Base-by-base conservation (phyloP, 2,797 vertebrate species). In the Myiotriccus ornatus region DNA sequence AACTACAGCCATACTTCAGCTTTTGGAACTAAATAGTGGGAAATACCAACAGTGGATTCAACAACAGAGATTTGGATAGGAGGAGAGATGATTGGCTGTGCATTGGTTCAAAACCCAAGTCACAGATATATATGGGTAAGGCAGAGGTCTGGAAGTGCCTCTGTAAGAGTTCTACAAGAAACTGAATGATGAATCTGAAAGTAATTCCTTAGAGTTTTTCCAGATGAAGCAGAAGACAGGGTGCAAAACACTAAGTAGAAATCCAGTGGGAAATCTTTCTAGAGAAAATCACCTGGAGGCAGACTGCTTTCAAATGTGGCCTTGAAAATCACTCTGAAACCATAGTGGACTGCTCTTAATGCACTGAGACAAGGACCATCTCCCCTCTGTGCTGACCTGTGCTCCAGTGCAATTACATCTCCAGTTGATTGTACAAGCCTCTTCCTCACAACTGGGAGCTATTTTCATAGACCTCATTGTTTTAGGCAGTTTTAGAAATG, bases 401-500 rank as follows among this genome's bases (percentile, higher is more conserved):
- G 74, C 47, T 93, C 70, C 63, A 55, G 10, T 21, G 63, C 88
- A 94, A 91, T 95, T 96, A 84, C 59, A 37, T 87, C 80, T 94
- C 63, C 90, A 93, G 59, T 34, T 79, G 80, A 91, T 78, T 88
- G 69, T 84, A 90, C 69, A 90, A 63, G 34, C 59, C 25, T 90
- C 62, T 86, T 95, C 85, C 77, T 94, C 85, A 91, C 67, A 94
- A 96, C 59, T 84, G 91, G 85, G 83, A 94, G 69, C 67, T 87
- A 69, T 94, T 95, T 94, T 87, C 94, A 87, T 93, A 90, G 67
- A 82, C 49, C 59, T 94, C 87, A 69, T 95, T 94, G 93, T 84
- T 95, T 95, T 59, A 93, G 95, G 77, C 79, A 91, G 90, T 90
- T 94, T 90, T 91, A 96, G 85, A 91, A 95, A 93, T 90, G 59